A percentile compares a stretch with the other conserved stretches of the same genome.
These are phyloP conservation scores for Hoplodrina ambigua DNA, from an alignment of 2,888 invertebrate species.

Conservation along the genomic window DNA sequence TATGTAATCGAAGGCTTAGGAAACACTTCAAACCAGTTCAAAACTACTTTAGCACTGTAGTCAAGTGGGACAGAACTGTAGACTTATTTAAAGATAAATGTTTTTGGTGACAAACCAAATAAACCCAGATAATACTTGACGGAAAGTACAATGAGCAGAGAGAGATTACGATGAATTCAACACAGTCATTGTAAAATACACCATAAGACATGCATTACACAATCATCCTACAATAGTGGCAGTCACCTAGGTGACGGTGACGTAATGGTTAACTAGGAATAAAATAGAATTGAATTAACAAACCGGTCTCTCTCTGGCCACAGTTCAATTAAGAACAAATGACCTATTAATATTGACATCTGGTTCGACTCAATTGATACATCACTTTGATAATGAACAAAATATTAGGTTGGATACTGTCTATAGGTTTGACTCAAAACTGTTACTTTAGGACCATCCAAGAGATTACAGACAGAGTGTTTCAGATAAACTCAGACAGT, in stretches of 20 bases:
- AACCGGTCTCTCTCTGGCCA: constrained; percentile 50
- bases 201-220: constrained; percentile 38
- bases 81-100: neutral
- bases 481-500: constrained; percentile 9
- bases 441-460: neutral
- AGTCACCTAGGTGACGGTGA: constrained; percentile 51
- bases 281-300: constrained; percentile 54
- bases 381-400: constrained; percentile 40
- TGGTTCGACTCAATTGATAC: constrained; percentile 49
- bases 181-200: constrained; percentile 22
- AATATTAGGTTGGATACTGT: constrained; percentile 13
- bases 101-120: constrained; percentile 14
- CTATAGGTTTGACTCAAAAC: neutral
- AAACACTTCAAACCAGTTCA: constrained; percentile 1
- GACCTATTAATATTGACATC: constrained; percentile 60
- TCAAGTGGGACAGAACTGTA: constrained; percentile 7
- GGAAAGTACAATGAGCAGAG: constrained; percentile 32
- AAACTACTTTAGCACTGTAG: constrained; percentile 5
- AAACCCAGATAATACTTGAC: constrained; percentile 21
- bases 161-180: constrained; percentile 27
- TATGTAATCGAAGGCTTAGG: constrained; percentile 10
- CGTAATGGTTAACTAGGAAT: constrained; percentile 53
- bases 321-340: constrained; percentile 62
- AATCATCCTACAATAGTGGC: constrained; percentile 36
- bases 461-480: neutral